Percentiles rank a stretch among this genome's conserved stretches.
phyloP scores from a whole-genome alignment of 2,888 invertebrate genomes.

The Drosophila atripex region DNA sequence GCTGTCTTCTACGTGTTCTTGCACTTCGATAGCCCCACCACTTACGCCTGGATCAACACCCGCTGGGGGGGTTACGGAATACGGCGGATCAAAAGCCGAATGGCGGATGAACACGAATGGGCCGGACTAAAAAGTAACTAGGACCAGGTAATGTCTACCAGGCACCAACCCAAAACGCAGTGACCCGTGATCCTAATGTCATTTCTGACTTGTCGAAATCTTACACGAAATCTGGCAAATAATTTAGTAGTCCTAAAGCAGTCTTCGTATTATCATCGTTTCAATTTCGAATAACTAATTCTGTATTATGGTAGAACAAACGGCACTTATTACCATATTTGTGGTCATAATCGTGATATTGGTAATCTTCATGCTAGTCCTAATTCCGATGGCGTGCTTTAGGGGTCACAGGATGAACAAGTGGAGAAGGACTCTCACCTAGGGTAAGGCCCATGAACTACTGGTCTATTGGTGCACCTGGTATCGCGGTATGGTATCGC shows the following conservation, averaged over 20 bases:
- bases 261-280: neutral
- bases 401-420: neutral
- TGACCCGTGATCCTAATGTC: neutral
- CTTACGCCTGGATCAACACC: neutral
- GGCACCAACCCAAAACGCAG: too few relatives aligned
- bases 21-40: neutral
- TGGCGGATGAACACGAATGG: too few relatives aligned
- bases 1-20: neutral
- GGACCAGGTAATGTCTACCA: neutral
- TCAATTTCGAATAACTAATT: neutral
- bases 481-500: too few relatives aligned
- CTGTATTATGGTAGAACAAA: slow-evolving; percentile 1
- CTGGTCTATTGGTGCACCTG: neutral
- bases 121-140: neutral
- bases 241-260: neutral
- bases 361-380: slow-evolving; percentile 1
- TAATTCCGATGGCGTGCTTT: slow-evolving; percentile 8
- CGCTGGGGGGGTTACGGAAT: neutral
- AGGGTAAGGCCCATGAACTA: neutral
- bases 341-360: neutral
- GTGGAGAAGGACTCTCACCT: neutral
- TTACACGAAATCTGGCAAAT: neutral
- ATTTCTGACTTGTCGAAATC: neutral
- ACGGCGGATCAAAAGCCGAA: too few relatives aligned
- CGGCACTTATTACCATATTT: slow-evolving; percentile 1